Percentiles rank a stretch among this genome's conserved stretches.
Conservation (phyloP, 2,888 invertebrate genomes). For the Scaptomyza cyrtandrae region DNA sequence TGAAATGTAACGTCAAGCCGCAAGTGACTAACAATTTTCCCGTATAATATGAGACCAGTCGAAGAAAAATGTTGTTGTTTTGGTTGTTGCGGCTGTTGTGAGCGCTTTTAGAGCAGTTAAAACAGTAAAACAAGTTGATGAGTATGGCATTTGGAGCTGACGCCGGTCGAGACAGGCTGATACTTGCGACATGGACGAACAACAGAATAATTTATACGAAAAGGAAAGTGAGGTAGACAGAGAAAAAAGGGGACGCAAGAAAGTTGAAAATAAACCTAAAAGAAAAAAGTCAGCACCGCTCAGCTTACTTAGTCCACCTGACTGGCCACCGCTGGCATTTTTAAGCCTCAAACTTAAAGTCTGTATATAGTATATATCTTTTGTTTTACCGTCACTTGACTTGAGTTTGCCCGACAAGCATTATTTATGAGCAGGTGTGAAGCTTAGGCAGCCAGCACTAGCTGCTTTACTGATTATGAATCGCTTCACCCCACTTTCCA, state of each 20-base stretch:
- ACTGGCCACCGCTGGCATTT: conserved; percentile 3
- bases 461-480: background rate
- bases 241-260: background rate
- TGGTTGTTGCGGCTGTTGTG: conserved; percentile 9
- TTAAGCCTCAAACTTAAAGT: conserved; percentile 14
- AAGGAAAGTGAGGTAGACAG: background rate
- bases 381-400: conserved; percentile 23
- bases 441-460: background rate
- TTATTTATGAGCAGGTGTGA: conserved; percentile 10
- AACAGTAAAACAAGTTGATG: conserved; percentile 35
- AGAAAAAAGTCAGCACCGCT: conserved; percentile 7
- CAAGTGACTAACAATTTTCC: conserved; percentile 47
- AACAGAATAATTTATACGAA: background rate
- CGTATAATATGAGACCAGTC: conserved; percentile 31
- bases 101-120: conserved; percentile 34
- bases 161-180: conserved; percentile 37
- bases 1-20: conserved; percentile 43
- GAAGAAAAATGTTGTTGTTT: conserved; percentile 16
- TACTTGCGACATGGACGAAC: conserved; percentile 27
- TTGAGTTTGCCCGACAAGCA: conserved; percentile 17
- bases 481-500: background rate
- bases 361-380: background rate
- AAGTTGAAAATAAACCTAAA: conserved; percentile 48
- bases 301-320: background rate
- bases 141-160: conserved; percentile 48